phyloP scores from a whole-genome alignment of 2,113 vertebrate genomes.

The Catharus fuscescens region DNA sequence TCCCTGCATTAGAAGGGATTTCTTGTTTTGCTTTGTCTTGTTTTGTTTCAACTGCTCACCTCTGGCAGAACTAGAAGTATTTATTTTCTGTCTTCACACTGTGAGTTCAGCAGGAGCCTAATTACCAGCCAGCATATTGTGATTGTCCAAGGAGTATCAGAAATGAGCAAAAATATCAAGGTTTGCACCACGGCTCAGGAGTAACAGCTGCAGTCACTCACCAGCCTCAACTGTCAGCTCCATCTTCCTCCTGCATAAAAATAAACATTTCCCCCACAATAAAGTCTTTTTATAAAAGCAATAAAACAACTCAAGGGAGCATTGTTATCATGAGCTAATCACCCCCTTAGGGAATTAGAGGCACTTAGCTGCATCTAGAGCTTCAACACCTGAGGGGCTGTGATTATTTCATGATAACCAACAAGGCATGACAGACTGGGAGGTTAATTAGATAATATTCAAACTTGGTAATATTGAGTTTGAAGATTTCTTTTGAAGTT shows the following conservation, averaged over 20 bases:
- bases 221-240: slow-evolving; percentile 74
- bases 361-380: slow-evolving; percentile 72
- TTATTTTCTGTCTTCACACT: slow-evolving; percentile 39
- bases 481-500: slow-evolving; percentile 76
- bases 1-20: neutral
- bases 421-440: slow-evolving; percentile 71
- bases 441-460: slow-evolving; percentile 80
- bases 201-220: slow-evolving; percentile 65
- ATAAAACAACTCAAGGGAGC: slow-evolving; percentile 77
- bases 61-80: slow-evolving; percentile 54
- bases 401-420: slow-evolving; percentile 76
- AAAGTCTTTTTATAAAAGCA: slow-evolving; percentile 79
- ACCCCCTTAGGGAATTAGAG: slow-evolving; percentile 78
- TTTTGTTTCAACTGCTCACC: slow-evolving; percentile 43
- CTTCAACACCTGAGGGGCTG: slow-evolving; percentile 74
- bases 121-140: slow-evolving; percentile 16
- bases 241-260: slow-evolving; percentile 75
- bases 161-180: slow-evolving; percentile 59
- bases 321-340: slow-evolving; percentile 80
- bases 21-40: slow-evolving; percentile 11
- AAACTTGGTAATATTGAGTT: slow-evolving; percentile 69
- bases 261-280: slow-evolving; percentile 77
- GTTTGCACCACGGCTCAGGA: slow-evolving; percentile 30
- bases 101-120: slow-evolving; percentile 46
- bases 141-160: slow-evolving; percentile 48